Evolutionary conservation across 30 jellyfish, hydroid and myxozoan genomes (phyloP), one percentile per base, ranked within the genome.

Genomic region (Chrysaora quinquecirrha): DNA sequence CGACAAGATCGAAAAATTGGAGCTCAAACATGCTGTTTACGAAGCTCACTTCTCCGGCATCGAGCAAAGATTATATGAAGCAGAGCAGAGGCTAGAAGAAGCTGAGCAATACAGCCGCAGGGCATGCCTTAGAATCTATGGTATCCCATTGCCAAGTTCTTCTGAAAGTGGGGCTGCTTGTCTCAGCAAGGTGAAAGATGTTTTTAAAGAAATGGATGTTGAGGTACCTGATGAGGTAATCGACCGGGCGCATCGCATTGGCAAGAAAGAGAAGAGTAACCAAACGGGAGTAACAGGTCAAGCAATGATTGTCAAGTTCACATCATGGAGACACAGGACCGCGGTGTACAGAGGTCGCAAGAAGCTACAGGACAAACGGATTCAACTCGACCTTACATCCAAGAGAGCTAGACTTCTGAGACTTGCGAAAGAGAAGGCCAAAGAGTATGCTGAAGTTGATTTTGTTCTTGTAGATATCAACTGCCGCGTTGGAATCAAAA

Each of bases 21-120:
- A 43, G 16, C 58, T 43, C 16, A 43, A 43, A 43, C 58, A 43
- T 43, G 58, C 76, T 3, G 48, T 64, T 21, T 64, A 64, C 48
- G 48, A 64, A 7, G 76, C 76, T 19, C 76, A 64, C 48, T 64
- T 64, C 31, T 46, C 76, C 1, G 46, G 48, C 28, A 19, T 64
- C 7, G 76, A 64, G 9, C 46, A 31, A 31, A n/a, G 76, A 64
- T 20, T n/a, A 19, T 46, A 64, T 10, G 76, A 28, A 20, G 16
- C 27, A 9, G 76, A 64, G 28, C 16, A 9, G 21, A 20, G 9
- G 46, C 76, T 64, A 19, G 76, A 64, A 19, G 76, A 64, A 6
- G 46, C 76, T 2, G 76, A 64, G 31, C 76, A n/a, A 31, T 64
- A 64, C 20, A 64, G 76, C 48, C 76, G 76, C 16, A 64, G 48